Conservation (phyloP, 2,113 vertebrate species). For the Setophaga petechia region DNA sequence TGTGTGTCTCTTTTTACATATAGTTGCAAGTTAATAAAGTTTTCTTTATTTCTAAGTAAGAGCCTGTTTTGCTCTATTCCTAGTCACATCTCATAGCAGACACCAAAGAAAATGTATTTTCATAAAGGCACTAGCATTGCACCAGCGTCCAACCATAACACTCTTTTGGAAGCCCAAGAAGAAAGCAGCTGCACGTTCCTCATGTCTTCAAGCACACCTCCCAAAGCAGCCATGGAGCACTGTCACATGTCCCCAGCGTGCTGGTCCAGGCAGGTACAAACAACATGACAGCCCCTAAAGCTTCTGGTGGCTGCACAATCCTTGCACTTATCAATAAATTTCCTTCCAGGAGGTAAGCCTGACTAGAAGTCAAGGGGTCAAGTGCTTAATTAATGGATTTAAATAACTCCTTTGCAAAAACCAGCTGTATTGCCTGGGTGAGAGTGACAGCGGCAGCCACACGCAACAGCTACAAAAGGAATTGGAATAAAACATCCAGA, state of each 20-base stretch:
- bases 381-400: background rate
- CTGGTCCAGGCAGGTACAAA: background rate
- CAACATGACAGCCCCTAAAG: background rate
- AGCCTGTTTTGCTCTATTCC: no score
- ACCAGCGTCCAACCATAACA: no score
- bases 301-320: background rate
- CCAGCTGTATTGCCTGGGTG: background rate
- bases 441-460: background rate
- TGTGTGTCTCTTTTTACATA: no score
- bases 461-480: background rate
- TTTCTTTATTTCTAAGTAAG: no score
- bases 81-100: no score
- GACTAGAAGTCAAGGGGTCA: background rate
- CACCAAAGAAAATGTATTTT: no score
- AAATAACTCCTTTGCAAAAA: background rate
- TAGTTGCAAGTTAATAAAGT: no score
- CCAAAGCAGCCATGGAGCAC: accelerated
- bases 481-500: background rate
- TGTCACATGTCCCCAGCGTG: accelerated
- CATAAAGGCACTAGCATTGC: no score
- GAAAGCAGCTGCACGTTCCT: background rate
- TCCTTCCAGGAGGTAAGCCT: background rate
- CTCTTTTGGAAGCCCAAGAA: background rate
- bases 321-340: background rate
- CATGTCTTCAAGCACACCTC: background rate